Conservation (phyloP, 2,888 invertebrate species). For the Listrodromus nycthemerus region DNA sequence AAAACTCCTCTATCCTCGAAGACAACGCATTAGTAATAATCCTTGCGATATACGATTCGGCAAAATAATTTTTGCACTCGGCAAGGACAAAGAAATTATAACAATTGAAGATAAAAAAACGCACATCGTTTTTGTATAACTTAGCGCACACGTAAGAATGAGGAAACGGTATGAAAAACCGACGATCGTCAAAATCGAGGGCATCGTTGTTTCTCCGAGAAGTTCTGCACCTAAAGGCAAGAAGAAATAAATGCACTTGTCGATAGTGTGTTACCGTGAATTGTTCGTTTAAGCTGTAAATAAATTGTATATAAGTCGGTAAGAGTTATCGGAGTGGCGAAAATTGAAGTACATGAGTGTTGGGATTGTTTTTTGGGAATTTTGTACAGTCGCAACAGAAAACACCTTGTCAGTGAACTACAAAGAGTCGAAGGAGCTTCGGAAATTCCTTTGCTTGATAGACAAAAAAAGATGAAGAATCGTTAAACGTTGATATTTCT, state of each 20-base stretch:
- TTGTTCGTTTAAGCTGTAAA: slow-evolving; percentile 66
- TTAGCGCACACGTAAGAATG: slow-evolving; percentile 54
- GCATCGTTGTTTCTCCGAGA: slow-evolving; percentile 5
- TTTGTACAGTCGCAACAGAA: slow-evolving; percentile 56
- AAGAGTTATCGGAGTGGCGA: slow-evolving; percentile 6
- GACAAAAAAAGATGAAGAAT: background rate
- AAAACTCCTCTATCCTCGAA: slow-evolving; percentile 37
- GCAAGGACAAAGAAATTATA: slow-evolving; percentile 29
- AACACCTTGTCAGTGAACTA: slow-evolving; percentile 26
- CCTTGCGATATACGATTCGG: slow-evolving; percentile 26
- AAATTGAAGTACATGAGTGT: slow-evolving; percentile 4
- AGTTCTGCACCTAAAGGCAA: slow-evolving; percentile 28
- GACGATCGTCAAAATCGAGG: background rate
- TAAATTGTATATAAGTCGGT: slow-evolving; percentile 67
- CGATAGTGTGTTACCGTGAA: slow-evolving; percentile 46
- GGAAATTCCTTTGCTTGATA: slow-evolving; percentile 25
- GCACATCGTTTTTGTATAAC: slow-evolving; percentile 68
- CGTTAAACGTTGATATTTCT: slow-evolving; percentile 7
- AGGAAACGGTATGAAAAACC: slow-evolving; percentile 18
- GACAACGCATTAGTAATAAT: slow-evolving; percentile 64
- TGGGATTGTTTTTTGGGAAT: slow-evolving; percentile 45
- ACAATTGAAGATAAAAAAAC: slow-evolving; percentile 43
- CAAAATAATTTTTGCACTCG: slow-evolving; percentile 30
- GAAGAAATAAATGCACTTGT: slow-evolving; percentile 35
- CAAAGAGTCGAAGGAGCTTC: slow-evolving; percentile 36